Conservation (phyloP, 2,113 vertebrate species). For the Poecile atricapillus region DNA sequence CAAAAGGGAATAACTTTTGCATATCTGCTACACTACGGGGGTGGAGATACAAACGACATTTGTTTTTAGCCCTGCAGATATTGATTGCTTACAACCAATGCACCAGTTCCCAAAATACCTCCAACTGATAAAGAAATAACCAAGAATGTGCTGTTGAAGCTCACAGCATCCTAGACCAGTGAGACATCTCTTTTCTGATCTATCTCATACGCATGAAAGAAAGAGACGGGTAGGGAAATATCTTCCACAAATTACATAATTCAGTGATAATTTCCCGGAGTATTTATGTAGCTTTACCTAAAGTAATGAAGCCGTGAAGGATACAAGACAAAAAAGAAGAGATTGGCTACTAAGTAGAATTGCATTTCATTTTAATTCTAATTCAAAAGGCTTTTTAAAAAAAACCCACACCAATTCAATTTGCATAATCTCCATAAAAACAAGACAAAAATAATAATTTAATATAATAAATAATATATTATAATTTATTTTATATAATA, state of each 20-base stretch:
- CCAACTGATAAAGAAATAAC: background rate
- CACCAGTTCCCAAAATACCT: background rate
- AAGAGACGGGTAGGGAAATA: background rate
- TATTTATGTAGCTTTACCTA: background rate
- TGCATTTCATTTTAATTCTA: background rate
- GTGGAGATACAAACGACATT: background rate
- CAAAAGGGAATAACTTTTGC: background rate
- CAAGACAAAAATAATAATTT: background rate
- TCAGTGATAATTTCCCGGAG: background rate
- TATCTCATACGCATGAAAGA: background rate
- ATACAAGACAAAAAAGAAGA: background rate
- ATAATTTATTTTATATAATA: too few relatives aligned
- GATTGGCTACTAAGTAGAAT: background rate
- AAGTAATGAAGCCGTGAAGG: background rate
- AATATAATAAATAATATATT: too few relatives aligned
- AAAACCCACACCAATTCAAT: background rate
- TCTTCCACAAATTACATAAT: background rate
- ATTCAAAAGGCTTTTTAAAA: background rate
- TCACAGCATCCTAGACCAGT: background rate
- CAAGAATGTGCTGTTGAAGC: background rate
- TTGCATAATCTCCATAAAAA: background rate
- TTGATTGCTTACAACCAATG: background rate
- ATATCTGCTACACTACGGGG: background rate
- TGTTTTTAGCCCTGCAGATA: background rate
- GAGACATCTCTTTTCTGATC: background rate